Evolutionary conservation across 2,113 vertebrate species (phyloP).

Genomic region (Hypanus sabinus): DNA sequence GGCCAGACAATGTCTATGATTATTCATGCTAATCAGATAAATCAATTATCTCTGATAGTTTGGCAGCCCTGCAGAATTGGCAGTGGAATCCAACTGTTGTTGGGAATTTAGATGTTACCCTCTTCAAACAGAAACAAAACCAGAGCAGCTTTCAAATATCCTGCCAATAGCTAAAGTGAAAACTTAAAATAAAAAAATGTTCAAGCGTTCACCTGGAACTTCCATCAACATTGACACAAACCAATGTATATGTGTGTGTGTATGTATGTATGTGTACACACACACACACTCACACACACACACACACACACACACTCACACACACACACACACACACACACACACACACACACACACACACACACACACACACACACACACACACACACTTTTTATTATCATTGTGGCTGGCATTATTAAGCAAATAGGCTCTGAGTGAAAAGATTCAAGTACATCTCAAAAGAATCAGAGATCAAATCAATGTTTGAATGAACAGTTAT

Average conservation of each 20-base stretch:
- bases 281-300: too few species aligned
- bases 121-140: conserved; percentile 20
- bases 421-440: neutral
- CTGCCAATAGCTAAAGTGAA: neutral
- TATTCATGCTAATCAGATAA: conserved; percentile 13
- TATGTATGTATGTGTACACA: too few species aligned
- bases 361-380: too few species aligned
- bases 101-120: neutral
- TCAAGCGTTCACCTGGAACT: neutral
- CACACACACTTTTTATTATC: neutral
- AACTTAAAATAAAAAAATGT: conserved; percentile 1
- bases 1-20: neutral
- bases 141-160: neutral
- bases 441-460: neutral
- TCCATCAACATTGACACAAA: neutral
- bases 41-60: conserved; percentile 28
- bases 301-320: too few species aligned
- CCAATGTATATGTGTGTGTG: too few species aligned
- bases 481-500: neutral
- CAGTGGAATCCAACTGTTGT: neutral
- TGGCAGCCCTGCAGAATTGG: neutral
- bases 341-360: too few species aligned
- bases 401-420: neutral
- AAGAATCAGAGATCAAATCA: neutral
- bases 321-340: too few species aligned